Base-by-base conservation (phyloP, 2,113 vertebrate genomes). In the Lucifuga dentata region DNA sequence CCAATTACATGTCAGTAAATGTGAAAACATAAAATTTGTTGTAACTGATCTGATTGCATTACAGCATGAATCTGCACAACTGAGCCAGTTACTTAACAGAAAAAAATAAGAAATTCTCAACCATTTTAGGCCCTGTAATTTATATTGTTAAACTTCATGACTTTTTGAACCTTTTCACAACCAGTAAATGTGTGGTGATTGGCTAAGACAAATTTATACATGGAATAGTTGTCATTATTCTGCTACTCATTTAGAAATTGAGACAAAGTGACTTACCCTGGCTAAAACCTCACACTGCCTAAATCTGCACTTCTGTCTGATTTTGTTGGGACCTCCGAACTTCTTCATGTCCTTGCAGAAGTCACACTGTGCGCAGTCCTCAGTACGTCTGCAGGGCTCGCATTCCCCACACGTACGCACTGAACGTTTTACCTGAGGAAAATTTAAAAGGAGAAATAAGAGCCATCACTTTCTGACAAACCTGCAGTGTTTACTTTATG, bases 331-430 rank as follows among this genome's bases (percentile, higher is more conserved):
- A 1, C 97, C 97, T n/a, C 97, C 97, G 6, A 98, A 98, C 43
- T 98, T 98, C 88, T 98, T 98, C 97, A 98, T 98, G 92, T 98
- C 97, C 20, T 96, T 94, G 73, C 97, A 98, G 87, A 98, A 98
- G 76, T 98, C 97, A 57, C 97, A 98, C 60, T 95, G 94, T 0
- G 96, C 94, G 29, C 97, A 98, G 86, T 98, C 97, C 68, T 97
- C 97, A 0, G 95, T 97, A 8, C 96, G 91, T 16, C 92, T 88
- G 72, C 97, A 98, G 0, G 96, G 95, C 80, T 98, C 97, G 17
- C 97, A 98, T 73, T 98, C 96, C 0, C 97, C 96, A 6, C 97
- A 98, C 97, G 98, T 98, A 0, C 97, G 93, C 0, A 96, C 96
- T 0, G 96, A 98, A 3, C 96, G 93, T 85, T 98, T 98, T 24